A percentile compares a stretch with the other conserved stretches of the same genome.
Conservation (phyloP, 53 echinoderm and acorn worm species). For the Mesocentrotus franciscanus region DNA sequence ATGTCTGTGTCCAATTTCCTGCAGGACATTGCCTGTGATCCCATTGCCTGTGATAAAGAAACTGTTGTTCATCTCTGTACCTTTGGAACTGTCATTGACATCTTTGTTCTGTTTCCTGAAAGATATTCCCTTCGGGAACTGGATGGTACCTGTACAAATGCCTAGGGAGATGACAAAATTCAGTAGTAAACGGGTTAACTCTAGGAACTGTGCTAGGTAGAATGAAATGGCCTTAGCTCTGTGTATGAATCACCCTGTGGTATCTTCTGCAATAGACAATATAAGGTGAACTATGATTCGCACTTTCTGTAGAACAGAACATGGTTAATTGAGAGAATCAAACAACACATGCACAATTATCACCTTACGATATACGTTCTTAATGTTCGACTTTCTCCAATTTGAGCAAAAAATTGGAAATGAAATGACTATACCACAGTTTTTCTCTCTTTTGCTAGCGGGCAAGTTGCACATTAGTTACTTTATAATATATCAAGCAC, state of each 20-base stretch:
- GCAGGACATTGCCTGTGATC: too few relatives aligned
- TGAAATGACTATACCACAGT: background rate
- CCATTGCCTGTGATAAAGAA: too few relatives aligned
- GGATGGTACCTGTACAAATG: background rate
- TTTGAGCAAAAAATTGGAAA: background rate
- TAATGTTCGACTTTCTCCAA: background rate
- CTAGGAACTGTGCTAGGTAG: background rate
- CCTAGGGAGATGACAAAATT: background rate
- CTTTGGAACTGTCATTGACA: background rate
- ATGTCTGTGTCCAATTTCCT: too few relatives aligned
- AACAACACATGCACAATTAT: background rate
- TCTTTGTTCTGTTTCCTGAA: background rate
- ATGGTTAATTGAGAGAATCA: background rate
- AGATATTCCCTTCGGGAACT: background rate
- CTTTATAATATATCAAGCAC: background rate
- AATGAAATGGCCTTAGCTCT: background rate
- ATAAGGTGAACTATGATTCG: background rate
- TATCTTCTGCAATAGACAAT: background rate
- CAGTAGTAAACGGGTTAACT: background rate
- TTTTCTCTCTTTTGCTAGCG: background rate
- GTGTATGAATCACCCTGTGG: background rate
- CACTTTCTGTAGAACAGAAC: background rate
- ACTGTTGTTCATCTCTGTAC: background rate
- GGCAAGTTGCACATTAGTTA: background rate
- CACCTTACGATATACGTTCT: background rate